Evolutionary conservation across 2,888 invertebrate genomes (phyloP).

Genomic region (Drosophila phalerata): DNA sequence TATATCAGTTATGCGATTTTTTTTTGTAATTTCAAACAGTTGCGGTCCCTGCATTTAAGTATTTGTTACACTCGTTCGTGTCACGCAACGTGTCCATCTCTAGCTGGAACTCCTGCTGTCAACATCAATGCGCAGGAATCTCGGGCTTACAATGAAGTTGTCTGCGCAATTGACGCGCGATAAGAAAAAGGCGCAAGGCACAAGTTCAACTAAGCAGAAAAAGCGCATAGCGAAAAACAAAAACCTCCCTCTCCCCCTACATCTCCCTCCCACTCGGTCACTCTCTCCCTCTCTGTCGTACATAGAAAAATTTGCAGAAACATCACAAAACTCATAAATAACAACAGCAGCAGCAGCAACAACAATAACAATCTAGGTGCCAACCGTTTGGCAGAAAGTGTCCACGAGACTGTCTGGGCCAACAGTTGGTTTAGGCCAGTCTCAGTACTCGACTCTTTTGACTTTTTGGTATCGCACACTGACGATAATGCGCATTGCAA

Average conservation of each 20-base stretch:
- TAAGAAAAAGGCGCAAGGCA: slow-evolving; percentile 51
- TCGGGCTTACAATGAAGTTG: slow-evolving; percentile 78
- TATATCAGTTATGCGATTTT: too few species aligned
- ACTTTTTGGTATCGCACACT: slow-evolving; percentile 53
- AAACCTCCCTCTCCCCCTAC: slow-evolving; percentile 14
- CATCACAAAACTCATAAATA: slow-evolving; percentile 83
- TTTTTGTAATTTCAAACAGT: background rate
- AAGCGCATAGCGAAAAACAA: slow-evolving; percentile 35
- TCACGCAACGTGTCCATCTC: slow-evolving; percentile 7
- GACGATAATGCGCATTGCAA: slow-evolving; percentile 74
- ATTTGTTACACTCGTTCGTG: background rate
- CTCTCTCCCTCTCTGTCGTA: slow-evolving; percentile 32
- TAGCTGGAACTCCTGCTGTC: slow-evolving; percentile 72
- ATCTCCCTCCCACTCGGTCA: background rate
- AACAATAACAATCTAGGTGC: slow-evolving; percentile 36
- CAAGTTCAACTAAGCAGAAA: slow-evolving; percentile 52
- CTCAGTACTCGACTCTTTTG: slow-evolving; percentile 52
- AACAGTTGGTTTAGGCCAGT: slow-evolving; percentile 15
- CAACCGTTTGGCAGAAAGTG: slow-evolving; percentile 65
- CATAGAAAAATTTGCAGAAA: slow-evolving; percentile 82
- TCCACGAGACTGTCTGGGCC: slow-evolving; percentile 59
- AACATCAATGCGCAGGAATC: slow-evolving; percentile 76
- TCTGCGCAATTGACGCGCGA: slow-evolving; percentile 76
- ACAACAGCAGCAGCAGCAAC: slow-evolving; percentile 51
- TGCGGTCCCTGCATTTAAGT: background rate